A percentile compares a stretch with the other conserved stretches of the same genome.
Conservation (phyloP, 2,797 vertebrate species). For the Dipus sagitta region DNA sequence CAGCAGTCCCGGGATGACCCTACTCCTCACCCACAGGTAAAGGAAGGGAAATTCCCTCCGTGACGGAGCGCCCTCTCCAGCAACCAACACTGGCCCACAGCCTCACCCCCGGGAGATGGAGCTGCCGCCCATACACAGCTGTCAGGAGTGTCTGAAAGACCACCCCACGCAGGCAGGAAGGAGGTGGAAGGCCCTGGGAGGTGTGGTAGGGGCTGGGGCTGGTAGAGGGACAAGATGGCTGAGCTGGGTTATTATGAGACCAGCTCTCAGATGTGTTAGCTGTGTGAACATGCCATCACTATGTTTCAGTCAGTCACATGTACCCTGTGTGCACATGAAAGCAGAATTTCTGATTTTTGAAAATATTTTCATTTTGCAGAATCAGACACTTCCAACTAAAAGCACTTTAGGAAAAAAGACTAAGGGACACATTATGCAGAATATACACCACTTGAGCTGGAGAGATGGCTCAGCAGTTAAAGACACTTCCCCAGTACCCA, state of each 20-base stretch:
- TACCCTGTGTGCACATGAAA: neutral
- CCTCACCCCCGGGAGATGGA: neutral
- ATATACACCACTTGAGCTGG: neutral
- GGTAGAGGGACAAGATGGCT: neutral
- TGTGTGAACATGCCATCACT: neutral
- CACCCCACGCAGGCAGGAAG: neutral
- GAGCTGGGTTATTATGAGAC: neutral
- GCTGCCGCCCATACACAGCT: neutral
- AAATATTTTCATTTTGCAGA: neutral
- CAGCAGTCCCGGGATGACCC: neutral
- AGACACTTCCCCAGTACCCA: too few relatives aligned
- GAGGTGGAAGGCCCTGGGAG: neutral
- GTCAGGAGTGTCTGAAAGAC: neutral
- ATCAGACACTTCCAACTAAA: neutral
- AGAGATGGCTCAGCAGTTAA: too few relatives aligned
- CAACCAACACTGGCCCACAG: neutral
- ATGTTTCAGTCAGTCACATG: too few relatives aligned
- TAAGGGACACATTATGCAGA: neutral
- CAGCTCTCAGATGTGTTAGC: too few relatives aligned
- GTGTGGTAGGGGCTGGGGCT: neutral
- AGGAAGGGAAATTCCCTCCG: neutral
- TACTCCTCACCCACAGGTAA: neutral
- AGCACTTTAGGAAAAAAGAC: neutral
- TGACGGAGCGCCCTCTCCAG: neutral
- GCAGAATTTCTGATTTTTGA: neutral